These are phyloP conservation scores for Catalaphyllia jardinei DNA, from an alignment of 64 coral and sea anemone genomes.

Conservation along the genomic window DNA sequence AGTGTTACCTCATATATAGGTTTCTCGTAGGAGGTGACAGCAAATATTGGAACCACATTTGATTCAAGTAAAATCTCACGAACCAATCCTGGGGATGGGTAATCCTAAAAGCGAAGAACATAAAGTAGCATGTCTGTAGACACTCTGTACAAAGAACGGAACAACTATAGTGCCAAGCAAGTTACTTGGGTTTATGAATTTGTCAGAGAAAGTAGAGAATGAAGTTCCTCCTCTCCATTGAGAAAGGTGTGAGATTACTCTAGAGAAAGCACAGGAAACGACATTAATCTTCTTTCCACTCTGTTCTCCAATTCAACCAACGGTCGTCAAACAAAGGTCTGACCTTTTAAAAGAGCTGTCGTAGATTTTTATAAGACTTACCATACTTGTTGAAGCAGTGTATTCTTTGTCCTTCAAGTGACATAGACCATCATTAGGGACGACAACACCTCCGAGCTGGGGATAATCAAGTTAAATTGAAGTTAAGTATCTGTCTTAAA, in stretches of 20 bases:
- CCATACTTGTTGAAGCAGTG: slow-evolving; percentile 49
- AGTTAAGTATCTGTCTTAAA: no score
- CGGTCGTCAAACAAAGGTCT: background rate
- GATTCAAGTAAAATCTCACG: slow-evolving; percentile 70
- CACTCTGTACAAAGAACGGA: no score
- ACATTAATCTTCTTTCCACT: no score
- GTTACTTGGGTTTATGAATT: no score
- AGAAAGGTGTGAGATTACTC: no score
- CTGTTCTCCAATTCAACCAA: no score
- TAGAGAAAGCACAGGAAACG: no score
- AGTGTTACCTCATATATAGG: slow-evolving; percentile 36
- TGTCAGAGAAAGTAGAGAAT: no score
- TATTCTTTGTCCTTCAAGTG: slow-evolving; percentile 55
- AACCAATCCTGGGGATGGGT: slow-evolving; percentile 73
- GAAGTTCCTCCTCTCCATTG: no score
- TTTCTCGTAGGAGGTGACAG: slow-evolving; percentile 43
- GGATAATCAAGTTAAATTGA: background rate
- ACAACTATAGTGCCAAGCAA: no score
- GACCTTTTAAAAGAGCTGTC: no score
- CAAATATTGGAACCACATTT: slow-evolving; percentile 81
- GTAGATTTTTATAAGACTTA: slow-evolving; percentile 16
- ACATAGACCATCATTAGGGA: slow-evolving; percentile 79
- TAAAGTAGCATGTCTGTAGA: no score
- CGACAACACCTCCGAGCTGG: slow-evolving; percentile 77
- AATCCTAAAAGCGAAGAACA: slow-evolving; percentile 82